Evolutionary conservation across 2,797 vertebrate species (phyloP).

Genomic region (Garrulus glandarius): DNA sequence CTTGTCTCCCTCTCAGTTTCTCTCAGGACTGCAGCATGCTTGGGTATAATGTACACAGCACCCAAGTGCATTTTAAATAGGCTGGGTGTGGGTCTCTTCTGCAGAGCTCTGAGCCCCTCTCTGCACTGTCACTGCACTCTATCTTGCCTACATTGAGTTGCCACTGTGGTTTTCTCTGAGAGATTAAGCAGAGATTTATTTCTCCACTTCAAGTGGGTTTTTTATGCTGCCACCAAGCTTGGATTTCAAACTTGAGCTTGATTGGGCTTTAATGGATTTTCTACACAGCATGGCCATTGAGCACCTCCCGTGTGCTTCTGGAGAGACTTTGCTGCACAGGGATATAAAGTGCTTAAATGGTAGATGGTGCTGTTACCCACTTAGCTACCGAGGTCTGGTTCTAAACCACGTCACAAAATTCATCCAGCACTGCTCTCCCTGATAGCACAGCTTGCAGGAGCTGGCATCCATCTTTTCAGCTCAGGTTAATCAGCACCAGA

Average conservation of each 20-base stretch:
- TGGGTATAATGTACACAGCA: not conserved
- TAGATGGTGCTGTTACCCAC: conserved; percentile 10
- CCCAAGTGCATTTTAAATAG: not conserved
- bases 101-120: not conserved
- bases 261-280: conserved; percentile 16
- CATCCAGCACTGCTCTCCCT: not conserved
- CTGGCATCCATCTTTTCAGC: not conserved
- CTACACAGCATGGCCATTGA: not conserved
- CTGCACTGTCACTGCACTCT: not conserved
- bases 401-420: not conserved
- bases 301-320: not conserved
- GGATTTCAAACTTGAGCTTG: conserved; percentile 5
- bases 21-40: not conserved
- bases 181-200: conserved; percentile 16
- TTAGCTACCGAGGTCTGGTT: conserved; percentile 1
- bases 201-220: not conserved
- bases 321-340: not conserved
- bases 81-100: not conserved
- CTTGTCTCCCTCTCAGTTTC: not conserved
- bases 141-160: not conserved
- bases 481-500: not conserved
- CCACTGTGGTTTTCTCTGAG: not conserved
- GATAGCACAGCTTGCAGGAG: not conserved
- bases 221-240: not conserved
- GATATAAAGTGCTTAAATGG: conserved; percentile 17